phyloP scores from a whole-genome alignment of 2,888 invertebrate species.

The Hirudinaria manillensis region DNA sequence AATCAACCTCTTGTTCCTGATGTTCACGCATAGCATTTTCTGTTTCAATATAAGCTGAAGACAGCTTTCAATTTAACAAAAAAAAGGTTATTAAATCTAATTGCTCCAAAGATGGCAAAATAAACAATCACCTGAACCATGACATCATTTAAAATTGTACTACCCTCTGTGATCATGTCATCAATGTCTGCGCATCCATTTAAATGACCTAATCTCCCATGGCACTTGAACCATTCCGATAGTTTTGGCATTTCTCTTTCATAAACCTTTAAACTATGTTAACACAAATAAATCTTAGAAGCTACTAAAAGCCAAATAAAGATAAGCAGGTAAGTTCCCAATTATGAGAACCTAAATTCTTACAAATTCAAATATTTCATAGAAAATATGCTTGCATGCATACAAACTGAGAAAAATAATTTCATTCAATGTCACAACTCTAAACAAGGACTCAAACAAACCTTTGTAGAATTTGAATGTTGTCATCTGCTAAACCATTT shows the following conservation, averaged over 20 bases:
- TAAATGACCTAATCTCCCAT: neutral
- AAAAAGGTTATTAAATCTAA: neutral
- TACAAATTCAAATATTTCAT: too few relatives aligned
- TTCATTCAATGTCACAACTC: too few relatives aligned
- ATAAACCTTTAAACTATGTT: neutral
- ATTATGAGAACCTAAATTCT: too few relatives aligned
- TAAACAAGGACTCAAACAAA: too few relatives aligned
- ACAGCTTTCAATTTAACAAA: neutral
- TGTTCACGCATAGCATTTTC: too few relatives aligned
- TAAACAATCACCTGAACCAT: neutral
- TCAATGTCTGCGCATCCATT: neutral
- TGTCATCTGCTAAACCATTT: too few relatives aligned
- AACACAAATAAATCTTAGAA: neutral
- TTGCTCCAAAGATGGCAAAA: neutral
- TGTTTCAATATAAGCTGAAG: neutral
- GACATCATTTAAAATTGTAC: neutral
- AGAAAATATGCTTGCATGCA: too few relatives aligned
- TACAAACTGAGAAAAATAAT: too few relatives aligned
- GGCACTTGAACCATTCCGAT: neutral
- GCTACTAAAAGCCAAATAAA: neutral
- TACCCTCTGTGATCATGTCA: neutral
- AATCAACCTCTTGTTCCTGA: too few relatives aligned
- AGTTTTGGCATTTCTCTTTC: neutral
- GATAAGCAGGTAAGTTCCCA: too few relatives aligned
- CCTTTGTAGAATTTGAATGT: too few relatives aligned